Evolutionary conservation across 2,113 vertebrate species (phyloP).

Genomic region (Ciconia maguari): DNA sequence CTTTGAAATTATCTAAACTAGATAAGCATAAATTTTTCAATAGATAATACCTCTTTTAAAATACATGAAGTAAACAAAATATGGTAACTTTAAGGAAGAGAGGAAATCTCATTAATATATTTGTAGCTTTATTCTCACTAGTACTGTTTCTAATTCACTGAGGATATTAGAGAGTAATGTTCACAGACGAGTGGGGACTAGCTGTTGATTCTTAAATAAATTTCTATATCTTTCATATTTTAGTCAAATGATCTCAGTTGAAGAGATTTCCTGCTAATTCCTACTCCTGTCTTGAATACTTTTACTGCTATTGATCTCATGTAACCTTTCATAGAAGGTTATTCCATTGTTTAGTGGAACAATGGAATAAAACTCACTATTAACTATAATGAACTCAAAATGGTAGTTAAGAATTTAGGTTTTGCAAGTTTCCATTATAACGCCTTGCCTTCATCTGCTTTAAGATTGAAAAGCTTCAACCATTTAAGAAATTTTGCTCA

Average conservation of each 20-base stretch:
- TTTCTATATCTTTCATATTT: neutral
- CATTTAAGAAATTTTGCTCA: neutral
- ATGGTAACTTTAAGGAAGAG: neutral
- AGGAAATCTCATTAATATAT: neutral
- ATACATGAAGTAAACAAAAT: neutral
- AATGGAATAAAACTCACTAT: neutral
- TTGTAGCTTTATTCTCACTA: neutral
- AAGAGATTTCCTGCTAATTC: neutral
- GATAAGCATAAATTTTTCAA: constrained; percentile 43
- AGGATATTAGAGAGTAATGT: neutral
- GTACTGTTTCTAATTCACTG: neutral
- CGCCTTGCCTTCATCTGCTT: neutral
- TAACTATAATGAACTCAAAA: neutral
- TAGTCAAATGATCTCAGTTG: neutral
- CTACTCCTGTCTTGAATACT: neutral
- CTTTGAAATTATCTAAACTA: neutral
- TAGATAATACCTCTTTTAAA: neutral
- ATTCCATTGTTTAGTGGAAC: neutral
- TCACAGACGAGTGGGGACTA: neutral
- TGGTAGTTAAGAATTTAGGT: neutral
- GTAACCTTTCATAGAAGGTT: neutral
- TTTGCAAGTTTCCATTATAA: neutral
- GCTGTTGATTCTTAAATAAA: neutral
- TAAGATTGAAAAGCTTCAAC: neutral
- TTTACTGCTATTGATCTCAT: neutral